Evolutionary conservation across 2,888 invertebrate species (phyloP), one percentile per base, ranked within the genome.

Genomic region (Cheilosia pagana): DNA sequence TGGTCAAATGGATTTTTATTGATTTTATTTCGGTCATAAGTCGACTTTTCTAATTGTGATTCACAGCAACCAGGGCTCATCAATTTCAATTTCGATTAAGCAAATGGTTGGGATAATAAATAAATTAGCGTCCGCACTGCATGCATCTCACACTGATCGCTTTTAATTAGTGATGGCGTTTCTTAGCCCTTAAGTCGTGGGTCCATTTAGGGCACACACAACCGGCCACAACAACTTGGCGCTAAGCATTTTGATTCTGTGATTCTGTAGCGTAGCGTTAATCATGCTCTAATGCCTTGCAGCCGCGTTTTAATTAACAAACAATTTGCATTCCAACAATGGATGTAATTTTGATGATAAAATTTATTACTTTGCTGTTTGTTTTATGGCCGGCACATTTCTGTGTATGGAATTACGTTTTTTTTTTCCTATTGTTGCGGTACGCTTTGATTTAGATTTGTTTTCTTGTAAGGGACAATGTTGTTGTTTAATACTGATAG

Each of bases 281-380:
- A 81, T 59, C 35, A 39, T 70, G 63, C 28, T 45, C 71, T 45
- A 45, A 57, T 39, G 71, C 59, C 43, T n/a, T 65, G 71, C 41
- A 57, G 63, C 52, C 59, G 59, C 75, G 39, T 68, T 81, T 77
- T 65, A 81, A 81, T 76, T 77, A 81, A 71, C 81, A 76, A 77
- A 43, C 71, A 71, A 77, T 81, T 81, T 81, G 65, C 76, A 65
- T 70, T 71, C 70, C 12, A 52, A 71, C 76, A 70, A 76, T 77
- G 59, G 59, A 77, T 77, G 71, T 41, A 52, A 52, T 71, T 76
- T 77, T 70, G 59, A 71, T 71, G 59, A 53, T 53, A 14, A 53
- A 71, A 77, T 77, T 70, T 70, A 81, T 75, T 68, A 55, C 68
- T 43, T 1, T 10, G 45, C 14, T 10, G 28, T 67, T 53, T 53